These are phyloP conservation scores for Xanthia icteritia DNA, from an alignment of 2,888 invertebrate genomes.

Conservation along the genomic window DNA sequence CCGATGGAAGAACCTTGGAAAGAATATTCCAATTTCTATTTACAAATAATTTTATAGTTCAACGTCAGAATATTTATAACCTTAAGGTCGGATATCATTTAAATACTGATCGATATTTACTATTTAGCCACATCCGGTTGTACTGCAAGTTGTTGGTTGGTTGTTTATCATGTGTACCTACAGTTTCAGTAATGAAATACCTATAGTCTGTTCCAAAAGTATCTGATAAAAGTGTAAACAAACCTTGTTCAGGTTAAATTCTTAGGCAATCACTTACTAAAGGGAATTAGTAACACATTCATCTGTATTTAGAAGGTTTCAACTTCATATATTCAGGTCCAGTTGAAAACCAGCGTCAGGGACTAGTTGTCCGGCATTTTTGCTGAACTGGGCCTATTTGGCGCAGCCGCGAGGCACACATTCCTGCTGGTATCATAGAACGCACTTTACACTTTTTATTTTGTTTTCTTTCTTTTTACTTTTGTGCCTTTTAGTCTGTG, in stretches of 20 bases:
- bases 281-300: not conserved
- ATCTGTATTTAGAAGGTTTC: not conserved
- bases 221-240: not conserved
- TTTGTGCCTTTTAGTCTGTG: no score
- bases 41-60: not conserved
- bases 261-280: not conserved
- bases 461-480: no score
- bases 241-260: not conserved
- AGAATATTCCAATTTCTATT: not conserved
- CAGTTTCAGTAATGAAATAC: slow-evolving; percentile 20
- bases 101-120: not conserved
- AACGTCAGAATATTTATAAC: slow-evolving; percentile 2
- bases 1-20: not conserved
- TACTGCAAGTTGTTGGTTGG: not conserved
- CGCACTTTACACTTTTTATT: no score
- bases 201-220: not conserved
- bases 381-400: no score
- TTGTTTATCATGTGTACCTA: not conserved
- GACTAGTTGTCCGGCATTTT: no score
- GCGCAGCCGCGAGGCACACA: no score
- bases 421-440: no score
- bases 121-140: slow-evolving; percentile 24
- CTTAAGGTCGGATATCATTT: slow-evolving; percentile 1
- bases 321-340: no score
- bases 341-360: no score